Evolutionary conservation across 2,888 invertebrate genomes (phyloP).

Genomic region (Choristoneura rosaceana): DNA sequence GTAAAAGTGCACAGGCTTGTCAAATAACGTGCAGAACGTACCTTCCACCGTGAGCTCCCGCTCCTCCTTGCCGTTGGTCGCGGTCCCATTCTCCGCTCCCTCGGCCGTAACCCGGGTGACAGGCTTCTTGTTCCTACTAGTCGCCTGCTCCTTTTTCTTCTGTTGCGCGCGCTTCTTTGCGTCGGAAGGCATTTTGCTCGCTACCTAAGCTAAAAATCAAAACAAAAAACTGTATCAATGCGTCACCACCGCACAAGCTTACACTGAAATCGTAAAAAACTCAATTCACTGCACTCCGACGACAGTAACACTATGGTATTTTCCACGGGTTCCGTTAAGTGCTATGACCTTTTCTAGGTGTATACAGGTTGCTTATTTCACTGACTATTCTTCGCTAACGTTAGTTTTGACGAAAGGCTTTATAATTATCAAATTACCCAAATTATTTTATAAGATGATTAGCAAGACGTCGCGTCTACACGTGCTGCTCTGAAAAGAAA

Average conservation of each 20-base stretch:
- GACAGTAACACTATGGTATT: constrained; percentile 30
- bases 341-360: constrained; percentile 11
- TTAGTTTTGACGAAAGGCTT: constrained; percentile 3
- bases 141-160: constrained; percentile 98
- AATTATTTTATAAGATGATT: constrained; percentile 63
- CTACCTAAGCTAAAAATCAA: constrained; percentile 54
- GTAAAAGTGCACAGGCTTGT: background rate
- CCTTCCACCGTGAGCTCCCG: constrained; percentile 90
- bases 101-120: constrained; percentile 80
- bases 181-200: constrained; percentile 96
- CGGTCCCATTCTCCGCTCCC: constrained; percentile 83
- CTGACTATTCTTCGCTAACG: constrained; percentile 9
- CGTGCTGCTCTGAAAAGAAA: constrained; percentile 80
- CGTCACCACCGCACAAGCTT: constrained; percentile 36
- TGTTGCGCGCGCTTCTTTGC: constrained; percentile 99
- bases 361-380: constrained; percentile 33
- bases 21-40: constrained; percentile 53
- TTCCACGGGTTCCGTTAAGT: constrained; percentile 14
- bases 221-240: constrained; percentile 41
- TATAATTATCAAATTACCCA: constrained; percentile 57
- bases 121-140: constrained; percentile 87
- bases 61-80: constrained; percentile 79
- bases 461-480: constrained; percentile 78
- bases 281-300: constrained; percentile 33
- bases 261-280: constrained; percentile 35